Percentiles rank a stretch among this genome's conserved stretches.
phyloP scores from a whole-genome alignment of 2,113 vertebrate species.

The Crypturellus undulatus region DNA sequence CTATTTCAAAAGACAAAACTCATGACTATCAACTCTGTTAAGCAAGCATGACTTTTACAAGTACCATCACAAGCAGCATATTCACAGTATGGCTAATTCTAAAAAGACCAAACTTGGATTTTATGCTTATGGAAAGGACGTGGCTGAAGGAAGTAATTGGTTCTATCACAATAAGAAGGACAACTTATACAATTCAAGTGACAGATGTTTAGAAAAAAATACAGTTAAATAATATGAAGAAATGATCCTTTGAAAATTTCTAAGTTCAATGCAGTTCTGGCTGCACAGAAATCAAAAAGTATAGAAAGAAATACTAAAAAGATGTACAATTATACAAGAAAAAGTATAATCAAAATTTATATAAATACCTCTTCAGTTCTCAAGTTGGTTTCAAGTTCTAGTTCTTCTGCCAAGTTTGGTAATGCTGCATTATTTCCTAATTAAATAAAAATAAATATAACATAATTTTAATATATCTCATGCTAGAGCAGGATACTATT shows the following conservation, averaged over 20 bases:
- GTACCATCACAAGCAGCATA: background rate
- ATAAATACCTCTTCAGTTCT: constrained; percentile 73
- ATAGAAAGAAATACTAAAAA: background rate
- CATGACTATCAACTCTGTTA: background rate
- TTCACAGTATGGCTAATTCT: background rate
- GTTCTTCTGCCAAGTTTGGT: constrained; percentile 42
- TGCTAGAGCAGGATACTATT: background rate
- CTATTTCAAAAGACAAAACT: background rate
- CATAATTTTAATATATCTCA: background rate
- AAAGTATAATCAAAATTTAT: background rate
- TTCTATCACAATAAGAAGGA: background rate
- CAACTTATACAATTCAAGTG: background rate
- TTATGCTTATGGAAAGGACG: background rate
- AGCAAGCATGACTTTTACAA: background rate
- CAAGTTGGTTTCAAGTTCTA: constrained; percentile 41
- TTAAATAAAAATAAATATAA: constrained; percentile 50
- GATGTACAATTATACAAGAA: background rate
- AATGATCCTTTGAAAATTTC: background rate
- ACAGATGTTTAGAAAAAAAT: background rate
- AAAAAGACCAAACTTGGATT: background rate
- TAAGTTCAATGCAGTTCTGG: background rate
- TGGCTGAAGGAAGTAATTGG: background rate
- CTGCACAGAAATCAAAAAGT: background rate
- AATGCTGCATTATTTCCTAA: constrained; percentile 71
- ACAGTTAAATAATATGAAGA: background rate